phyloP scores from a whole-genome alignment of 2,113 vertebrate species.

The Lycaon pictus region DNA sequence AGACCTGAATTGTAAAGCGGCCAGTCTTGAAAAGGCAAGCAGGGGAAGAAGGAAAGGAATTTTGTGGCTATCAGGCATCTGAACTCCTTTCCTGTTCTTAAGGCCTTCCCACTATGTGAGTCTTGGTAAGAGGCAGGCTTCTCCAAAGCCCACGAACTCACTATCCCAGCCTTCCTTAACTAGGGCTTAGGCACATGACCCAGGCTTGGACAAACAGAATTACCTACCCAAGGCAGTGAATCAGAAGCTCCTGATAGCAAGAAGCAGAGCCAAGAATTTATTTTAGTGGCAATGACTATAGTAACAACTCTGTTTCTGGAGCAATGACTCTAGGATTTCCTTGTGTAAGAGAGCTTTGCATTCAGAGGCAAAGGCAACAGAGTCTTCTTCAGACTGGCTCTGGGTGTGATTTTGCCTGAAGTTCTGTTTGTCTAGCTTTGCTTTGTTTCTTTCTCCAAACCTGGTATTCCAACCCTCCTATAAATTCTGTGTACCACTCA shows the following conservation, averaged over 20 bases:
- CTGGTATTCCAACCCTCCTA: not conserved
- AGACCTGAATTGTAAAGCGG: not conserved
- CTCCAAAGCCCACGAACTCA: not conserved
- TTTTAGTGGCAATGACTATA: not conserved
- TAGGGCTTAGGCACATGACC: not conserved
- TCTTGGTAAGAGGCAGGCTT: not conserved
- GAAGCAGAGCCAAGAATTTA: not conserved
- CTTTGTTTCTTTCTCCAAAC: conserved; percentile 28
- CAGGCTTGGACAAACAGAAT: not conserved
- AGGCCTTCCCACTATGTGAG: not conserved
- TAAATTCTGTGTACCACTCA: not conserved
- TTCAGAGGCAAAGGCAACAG: not conserved
- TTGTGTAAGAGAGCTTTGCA: not conserved
- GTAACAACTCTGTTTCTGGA: not conserved
- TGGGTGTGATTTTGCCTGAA: not conserved
- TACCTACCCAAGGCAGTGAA: not conserved
- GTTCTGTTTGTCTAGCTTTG: not conserved
- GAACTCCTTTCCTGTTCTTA: not conserved
- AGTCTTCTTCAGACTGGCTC: not conserved
- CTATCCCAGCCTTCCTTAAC: not conserved
- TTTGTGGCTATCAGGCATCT: not conserved
- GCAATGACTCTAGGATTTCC: not conserved
- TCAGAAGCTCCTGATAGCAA: not conserved
- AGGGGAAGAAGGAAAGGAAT: not conserved
- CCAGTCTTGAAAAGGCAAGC: not conserved